These are phyloP conservation scores for Isurus oxyrinchus DNA, from an alignment of 2,113 vertebrate genomes.

Conservation along the genomic window DNA sequence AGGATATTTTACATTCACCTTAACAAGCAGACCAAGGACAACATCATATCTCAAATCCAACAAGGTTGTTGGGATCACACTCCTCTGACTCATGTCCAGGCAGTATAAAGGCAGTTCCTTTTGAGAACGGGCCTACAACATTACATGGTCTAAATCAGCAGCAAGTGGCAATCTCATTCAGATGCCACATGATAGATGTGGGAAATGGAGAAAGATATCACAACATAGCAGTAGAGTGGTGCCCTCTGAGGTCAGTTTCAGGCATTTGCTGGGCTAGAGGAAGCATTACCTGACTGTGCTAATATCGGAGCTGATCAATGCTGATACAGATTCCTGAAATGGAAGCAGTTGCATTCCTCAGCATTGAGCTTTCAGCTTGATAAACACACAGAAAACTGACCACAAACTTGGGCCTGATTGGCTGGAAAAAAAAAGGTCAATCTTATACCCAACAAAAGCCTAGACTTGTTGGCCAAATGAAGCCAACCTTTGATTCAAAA, in stretches of 20 bases:
- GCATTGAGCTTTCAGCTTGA: neutral
- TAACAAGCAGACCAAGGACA: too few species aligned
- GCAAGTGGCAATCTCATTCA: too few species aligned
- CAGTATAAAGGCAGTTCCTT: too few species aligned
- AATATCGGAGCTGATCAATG: neutral
- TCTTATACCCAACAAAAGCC: neutral
- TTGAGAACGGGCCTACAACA: too few species aligned
- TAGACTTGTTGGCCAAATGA: neutral
- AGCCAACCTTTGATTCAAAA: neutral
- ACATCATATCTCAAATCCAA: too few species aligned
- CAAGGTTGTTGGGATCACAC: too few species aligned
- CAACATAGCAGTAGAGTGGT: neutral
- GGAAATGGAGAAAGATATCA: neutral
- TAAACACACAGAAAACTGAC: neutral
- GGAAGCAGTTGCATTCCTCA: neutral
- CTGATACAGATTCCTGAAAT: neutral
- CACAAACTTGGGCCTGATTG: neutral
- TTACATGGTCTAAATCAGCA: too few species aligned
- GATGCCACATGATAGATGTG: too few species aligned
- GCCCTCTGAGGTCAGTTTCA: neutral
- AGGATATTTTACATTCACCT: too few species aligned
- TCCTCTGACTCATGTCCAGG: too few species aligned
- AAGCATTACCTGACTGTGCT: neutral
- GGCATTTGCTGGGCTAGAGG: too few species aligned
- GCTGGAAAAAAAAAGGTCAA: neutral